These are phyloP conservation scores for Hermetia illucens DNA, from an alignment of 1,140 invertebrate genomes.

Conservation along the genomic window DNA sequence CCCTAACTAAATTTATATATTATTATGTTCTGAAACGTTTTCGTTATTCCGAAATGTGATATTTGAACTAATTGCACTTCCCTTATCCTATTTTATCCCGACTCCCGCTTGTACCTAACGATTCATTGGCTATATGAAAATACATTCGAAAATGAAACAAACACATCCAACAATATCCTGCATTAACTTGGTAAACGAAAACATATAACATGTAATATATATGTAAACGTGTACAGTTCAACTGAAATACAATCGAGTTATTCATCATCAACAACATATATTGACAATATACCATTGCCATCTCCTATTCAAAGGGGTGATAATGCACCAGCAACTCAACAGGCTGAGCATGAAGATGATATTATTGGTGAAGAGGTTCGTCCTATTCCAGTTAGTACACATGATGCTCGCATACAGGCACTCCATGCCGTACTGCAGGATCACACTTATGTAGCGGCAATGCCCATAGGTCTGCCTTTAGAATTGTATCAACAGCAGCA, in stretches of 20 bases:
- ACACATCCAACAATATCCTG: too few relatives aligned
- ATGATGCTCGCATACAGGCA: slow-evolving; percentile 31
- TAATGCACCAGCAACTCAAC: not conserved
- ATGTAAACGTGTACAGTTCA: slow-evolving; percentile 1
- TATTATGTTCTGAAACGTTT: too few relatives aligned
- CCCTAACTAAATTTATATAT: too few relatives aligned
- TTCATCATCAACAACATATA: slow-evolving; percentile 9
- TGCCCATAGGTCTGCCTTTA: slow-evolving; percentile 44
- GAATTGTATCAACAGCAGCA: too few relatives aligned
- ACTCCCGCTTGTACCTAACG: too few relatives aligned
- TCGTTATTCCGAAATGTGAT: too few relatives aligned
- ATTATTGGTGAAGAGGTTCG: slow-evolving; percentile 30
- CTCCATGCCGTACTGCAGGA: slow-evolving; percentile 57
- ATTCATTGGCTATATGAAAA: too few relatives aligned
- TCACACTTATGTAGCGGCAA: slow-evolving; percentile 65
- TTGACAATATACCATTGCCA: slow-evolving; percentile 3
- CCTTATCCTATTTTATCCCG: too few relatives aligned
- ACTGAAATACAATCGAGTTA: slow-evolving; percentile 25
- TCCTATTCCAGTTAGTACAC: slow-evolving; percentile 25
- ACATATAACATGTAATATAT: too few relatives aligned
- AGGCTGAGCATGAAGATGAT: slow-evolving; percentile 18
- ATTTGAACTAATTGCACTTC: too few relatives aligned
- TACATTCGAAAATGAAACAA: too few relatives aligned
- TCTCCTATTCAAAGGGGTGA: not conserved
- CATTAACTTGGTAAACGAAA: too few relatives aligned